Evolutionary conservation across 2,113 vertebrate genomes (phyloP).

Genomic region (Strigops habroptila): DNA sequence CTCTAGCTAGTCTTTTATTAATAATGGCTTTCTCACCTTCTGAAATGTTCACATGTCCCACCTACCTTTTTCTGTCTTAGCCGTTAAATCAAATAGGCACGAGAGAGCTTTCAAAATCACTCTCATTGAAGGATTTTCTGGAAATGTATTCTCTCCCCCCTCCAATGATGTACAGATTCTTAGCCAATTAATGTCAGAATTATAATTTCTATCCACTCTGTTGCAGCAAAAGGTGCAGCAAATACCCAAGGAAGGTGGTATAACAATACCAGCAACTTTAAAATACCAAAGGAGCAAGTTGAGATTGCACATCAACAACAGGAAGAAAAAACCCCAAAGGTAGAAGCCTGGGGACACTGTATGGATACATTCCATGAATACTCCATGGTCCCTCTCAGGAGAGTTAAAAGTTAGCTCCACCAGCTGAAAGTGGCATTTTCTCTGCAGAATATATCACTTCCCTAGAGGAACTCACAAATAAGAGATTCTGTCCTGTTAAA

Average conservation of each 20-base stretch:
- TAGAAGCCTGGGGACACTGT: accelerated
- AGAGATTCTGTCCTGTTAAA: not conserved
- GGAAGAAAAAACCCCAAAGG: not conserved
- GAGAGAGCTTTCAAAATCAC: not conserved
- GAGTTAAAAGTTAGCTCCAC: not conserved
- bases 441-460: not conserved
- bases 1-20: not conserved
- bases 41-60: not conserved
- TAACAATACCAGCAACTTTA: not conserved
- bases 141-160: not conserved
- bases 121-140: not conserved
- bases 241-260: not conserved
- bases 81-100: not conserved
- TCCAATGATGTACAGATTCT: not conserved
- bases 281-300: not conserved
- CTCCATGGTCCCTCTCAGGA: not conserved
- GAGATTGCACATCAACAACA: not conserved
- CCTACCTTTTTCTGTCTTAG: not conserved
- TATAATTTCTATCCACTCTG: not conserved
- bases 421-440: not conserved
- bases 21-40: not conserved
- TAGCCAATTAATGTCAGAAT: not conserved
- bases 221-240: not conserved
- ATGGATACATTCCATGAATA: not conserved
- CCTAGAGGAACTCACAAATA: not conserved